Evolutionary conservation across 2,888 invertebrate genomes (phyloP), one percentile per base, ranked within the genome.

Genomic region (Tiliacea citrago): DNA sequence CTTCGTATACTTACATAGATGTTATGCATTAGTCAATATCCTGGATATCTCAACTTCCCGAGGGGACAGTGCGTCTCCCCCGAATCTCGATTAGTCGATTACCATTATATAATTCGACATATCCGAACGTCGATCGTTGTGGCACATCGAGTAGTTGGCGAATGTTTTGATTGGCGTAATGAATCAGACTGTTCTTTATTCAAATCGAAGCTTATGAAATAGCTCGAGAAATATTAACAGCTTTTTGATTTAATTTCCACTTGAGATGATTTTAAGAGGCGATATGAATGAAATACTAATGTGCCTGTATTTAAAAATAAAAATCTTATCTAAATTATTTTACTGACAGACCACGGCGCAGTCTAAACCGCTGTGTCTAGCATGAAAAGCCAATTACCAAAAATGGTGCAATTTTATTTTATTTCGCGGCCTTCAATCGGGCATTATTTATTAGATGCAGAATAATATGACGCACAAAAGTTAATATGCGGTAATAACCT

Each of bases 21-120:
- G 53, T 61, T 73, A 68, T 82, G 70, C 67, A 85, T 86, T 81
- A 86, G 75, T 60, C 75, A 75, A 85, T 86, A 80, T 86, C 88
- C 88, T 72, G 86, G 51, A 60, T 80, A 80, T 76, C 73, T 74
- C 78, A 73, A 80, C 83, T 78, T 72, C 77, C 79, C 80, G 77
- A 87, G 85, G 85, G 85, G 85, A 77, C 79, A 53, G 63, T 75
- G 66, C n/a, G 70, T 76, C 72, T 84, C 60, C 68, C 68, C 51
- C 42, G 68, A 79, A 61, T 55, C 49, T 47, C 65, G 68, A 62
- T 74, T 85, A 75, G 39, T 63, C 55, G 66, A 77, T 85, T 73
- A 68, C n/a, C 49, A 78, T 78, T 78, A 55, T 60, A 61, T 75
- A 65, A 69, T 71, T 57, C n/a, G 42, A 61, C 42, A 21, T 62